Evolutionary conservation across 2,113 vertebrate genomes (phyloP), one percentile per base, ranked within the genome.

Genomic region (Festucalex cinctus): DNA sequence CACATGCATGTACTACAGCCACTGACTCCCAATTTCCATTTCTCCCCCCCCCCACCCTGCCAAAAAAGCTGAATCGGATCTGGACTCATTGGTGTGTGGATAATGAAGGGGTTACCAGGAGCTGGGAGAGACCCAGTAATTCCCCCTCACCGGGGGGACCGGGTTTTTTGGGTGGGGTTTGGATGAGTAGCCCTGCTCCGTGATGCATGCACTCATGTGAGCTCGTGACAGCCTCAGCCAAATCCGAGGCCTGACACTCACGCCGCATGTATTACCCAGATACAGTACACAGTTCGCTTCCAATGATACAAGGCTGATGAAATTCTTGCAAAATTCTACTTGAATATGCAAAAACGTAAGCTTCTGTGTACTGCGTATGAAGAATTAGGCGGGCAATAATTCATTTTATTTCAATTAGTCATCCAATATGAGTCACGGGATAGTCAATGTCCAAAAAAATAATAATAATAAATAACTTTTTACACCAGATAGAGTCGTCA

Each of bases 31-130:
- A 83, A 91, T 91, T 91, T 91, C 88, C 88, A 90, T 88, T 85
- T 83, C 83, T 6, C 36, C 20, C 36, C 58, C 10, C 26, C 57
- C 9, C 17, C 80, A 82, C 84, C 81, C 84, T 66, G 71, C 69
- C 70, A 83, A 85, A 87, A 88, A 80, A 86, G 68, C 81, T 87
- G 90, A 91, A 91, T 92, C 88, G 90, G 90, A 92, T 91, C 90
- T 87, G 87, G 86, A 88, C 80, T 77, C 92, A 92, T 89, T 92
- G 92, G 91, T 92, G 91, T 92, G 92, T 92, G 92, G 88, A 92
- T 93, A 93, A 93, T 93, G 91, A 93, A 91, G 88, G 89, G 91
- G 91, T 91, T 92, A 91, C 90, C 83, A 84, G 88, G 87, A 92
- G 91, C 90, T 88, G 90, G 89, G 89, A 91, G 89, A 91, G 91